These are phyloP conservation scores for Sebastes reedi DNA, from an alignment of 2,797 vertebrate species.

Conservation along the genomic window DNA sequence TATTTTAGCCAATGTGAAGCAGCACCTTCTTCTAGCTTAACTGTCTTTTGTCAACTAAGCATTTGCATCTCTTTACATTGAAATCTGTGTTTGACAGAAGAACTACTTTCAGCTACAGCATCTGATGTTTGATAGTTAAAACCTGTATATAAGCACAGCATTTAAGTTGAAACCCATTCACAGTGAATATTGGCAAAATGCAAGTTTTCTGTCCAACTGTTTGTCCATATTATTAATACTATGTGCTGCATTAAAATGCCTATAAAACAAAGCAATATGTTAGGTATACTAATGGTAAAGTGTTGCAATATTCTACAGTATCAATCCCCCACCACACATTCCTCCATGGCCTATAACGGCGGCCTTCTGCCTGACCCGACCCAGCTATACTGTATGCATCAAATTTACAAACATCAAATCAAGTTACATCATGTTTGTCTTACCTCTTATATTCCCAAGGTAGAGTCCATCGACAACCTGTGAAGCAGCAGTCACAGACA, in stretches of 20 bases:
- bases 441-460: slow-evolving; percentile 90
- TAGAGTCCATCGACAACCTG: slow-evolving; percentile 90
- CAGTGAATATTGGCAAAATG: not conserved
- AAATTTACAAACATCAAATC: not conserved
- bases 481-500: slow-evolving; percentile 69
- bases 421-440: slow-evolving; percentile 54
- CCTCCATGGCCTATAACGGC: not conserved
- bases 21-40: not conserved
- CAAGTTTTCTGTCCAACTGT: not conserved
- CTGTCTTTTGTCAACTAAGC: not conserved
- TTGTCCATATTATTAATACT: not conserved
- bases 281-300: not conserved
- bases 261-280: not conserved
- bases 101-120: not conserved
- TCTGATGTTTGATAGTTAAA: not conserved
- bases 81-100: not conserved
- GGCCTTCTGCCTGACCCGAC: not conserved
- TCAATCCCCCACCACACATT: not conserved
- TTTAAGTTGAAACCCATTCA: not conserved
- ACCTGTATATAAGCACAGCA: not conserved
- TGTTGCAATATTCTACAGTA: not conserved
- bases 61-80: not conserved
- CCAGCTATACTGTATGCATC: not conserved
- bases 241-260: not conserved
- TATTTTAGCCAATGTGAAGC: not conserved